Evolutionary conservation across 2,797 vertebrate species (phyloP), one percentile per base, ranked within the genome.

Genomic region (Myotis myotis): DNA sequence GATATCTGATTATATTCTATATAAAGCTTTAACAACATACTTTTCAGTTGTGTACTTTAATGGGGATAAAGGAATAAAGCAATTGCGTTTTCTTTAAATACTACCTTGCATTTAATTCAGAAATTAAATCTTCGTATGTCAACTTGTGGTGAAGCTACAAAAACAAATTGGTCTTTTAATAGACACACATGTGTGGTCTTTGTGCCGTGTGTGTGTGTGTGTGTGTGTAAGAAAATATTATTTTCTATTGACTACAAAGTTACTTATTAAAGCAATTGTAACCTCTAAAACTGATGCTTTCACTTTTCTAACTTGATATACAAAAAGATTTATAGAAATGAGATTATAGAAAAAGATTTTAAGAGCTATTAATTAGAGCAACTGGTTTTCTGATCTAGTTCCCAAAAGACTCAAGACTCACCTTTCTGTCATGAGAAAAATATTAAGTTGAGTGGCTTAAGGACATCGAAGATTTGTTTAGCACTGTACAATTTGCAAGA

Each of bases 381-480:
- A 53, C 15, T 96, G 41, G 23, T 87, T 95, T 97, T 96, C 19
- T 85, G 19, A 97, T 78, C 80, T 68, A 2, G 0, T 88, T 82
- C 89, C 28, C 91, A 25, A 93, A 95, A 92, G 76, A 94, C 22
- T 84, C 55, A 83, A 74, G 83, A 91, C 16, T 92, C 66, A 92
- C 38, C 38, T 95, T 87, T 95, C 16, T 87, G 66, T 28, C 25
- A 44, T 78, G n/a, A 82, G 96, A 96, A 96, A 97, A 96, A 90
- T 71, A 95, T 38, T 89, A 96, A 97, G 86, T 75, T 78, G 68
- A 71, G 94, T 91, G 17, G n/a, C 22, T 96, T 76, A 62, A 74
- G 70, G 71, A 71, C 38, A 78, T 51, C 62, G 70, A 72, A 74
- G 41, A 64, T 95, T 78, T 87, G 41, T 80, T 89, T 74, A 89